phyloP scores from a whole-genome alignment of 1,140 invertebrate genomes.

The Solenopsis invicta region DNA sequence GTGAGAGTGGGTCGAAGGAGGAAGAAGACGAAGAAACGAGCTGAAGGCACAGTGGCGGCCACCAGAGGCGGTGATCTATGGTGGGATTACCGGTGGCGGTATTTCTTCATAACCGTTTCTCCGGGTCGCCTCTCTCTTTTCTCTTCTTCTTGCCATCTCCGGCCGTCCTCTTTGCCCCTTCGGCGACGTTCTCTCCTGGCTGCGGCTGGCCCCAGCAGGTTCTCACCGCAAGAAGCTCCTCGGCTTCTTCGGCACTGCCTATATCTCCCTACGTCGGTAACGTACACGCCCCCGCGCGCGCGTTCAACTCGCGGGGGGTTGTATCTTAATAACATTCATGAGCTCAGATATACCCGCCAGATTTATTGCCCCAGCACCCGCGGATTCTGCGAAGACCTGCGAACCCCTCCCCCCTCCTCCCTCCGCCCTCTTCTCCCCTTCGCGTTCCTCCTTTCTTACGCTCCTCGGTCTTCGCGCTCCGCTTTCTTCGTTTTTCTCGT shows the following conservation, averaged over 20 bases:
- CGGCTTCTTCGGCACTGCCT: conserved; percentile 71
- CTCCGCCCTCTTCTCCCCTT: conserved; percentile 28
- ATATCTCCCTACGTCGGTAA: conserved; percentile 73
- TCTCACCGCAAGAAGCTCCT: conserved; percentile 58
- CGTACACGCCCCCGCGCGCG: conserved; percentile 70
- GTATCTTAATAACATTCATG: conserved; percentile 88
- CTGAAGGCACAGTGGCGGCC: conserved; percentile 79
- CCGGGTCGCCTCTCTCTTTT: conserved; percentile 72
- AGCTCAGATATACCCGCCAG: conserved; percentile 87
- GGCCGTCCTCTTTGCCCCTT: conserved; percentile 31
- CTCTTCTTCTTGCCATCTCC: conserved; percentile 23
- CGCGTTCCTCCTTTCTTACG: conserved; percentile 29
- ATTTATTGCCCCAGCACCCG: conserved; percentile 85
- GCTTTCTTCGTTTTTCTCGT: conserved; percentile 58
- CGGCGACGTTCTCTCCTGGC: conserved; percentile 49
- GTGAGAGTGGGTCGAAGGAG: conserved; percentile 14
- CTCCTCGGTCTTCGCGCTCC: conserved; percentile 22
- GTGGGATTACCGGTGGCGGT: conserved; percentile 85
- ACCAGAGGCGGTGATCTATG: conserved; percentile 84
- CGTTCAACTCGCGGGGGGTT: conserved; percentile 84
- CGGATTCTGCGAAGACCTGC: conserved; percentile 82
- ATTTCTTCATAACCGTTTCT: conserved; percentile 86
- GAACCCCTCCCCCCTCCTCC: conserved; percentile 56
- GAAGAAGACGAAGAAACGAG: conserved; percentile 77
- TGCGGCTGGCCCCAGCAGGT: conserved; percentile 54